phyloP scores from a whole-genome alignment of 2,888 invertebrate genomes.

The Pachliopta kotzebuea region DNA sequence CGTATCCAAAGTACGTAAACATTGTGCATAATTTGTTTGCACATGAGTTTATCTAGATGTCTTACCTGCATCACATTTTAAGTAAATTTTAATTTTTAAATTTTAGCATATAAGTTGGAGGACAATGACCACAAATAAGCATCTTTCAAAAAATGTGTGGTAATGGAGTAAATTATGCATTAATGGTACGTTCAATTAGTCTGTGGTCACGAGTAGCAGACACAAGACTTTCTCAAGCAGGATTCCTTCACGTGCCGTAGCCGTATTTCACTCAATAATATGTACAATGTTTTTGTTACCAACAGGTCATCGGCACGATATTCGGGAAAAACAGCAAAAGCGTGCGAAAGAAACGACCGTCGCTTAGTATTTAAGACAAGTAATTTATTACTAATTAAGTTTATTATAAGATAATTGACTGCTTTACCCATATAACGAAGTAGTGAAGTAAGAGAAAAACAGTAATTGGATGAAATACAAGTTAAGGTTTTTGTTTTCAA shows the following conservation, averaged over 20 bases:
- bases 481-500: background rate
- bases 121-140: background rate
- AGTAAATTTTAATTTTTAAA: background rate
- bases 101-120: background rate
- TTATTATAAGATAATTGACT: slow-evolving; percentile 57
- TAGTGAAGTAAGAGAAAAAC: slow-evolving; percentile 8
- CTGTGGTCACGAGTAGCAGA: slow-evolving; percentile 18
- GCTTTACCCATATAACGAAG: slow-evolving; percentile 46
- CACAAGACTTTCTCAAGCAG: slow-evolving; percentile 18
- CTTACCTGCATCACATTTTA: too few species aligned
- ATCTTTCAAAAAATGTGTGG: background rate
- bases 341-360: slow-evolving; percentile 88
- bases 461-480: slow-evolving; percentile 17
- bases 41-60: too few species aligned
- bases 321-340: slow-evolving; percentile 89
- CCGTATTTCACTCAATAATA: slow-evolving; percentile 26
- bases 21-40: background rate
- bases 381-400: slow-evolving; percentile 40
- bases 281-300: slow-evolving; percentile 37
- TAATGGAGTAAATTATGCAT: background rate
- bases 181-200: slow-evolving; percentile 14
- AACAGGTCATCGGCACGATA: slow-evolving; percentile 85
- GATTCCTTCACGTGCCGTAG: slow-evolving; percentile 28
- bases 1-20: slow-evolving; percentile 83
- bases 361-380: slow-evolving; percentile 84